Evolutionary conservation across 2,113 vertebrate genomes (phyloP).

Genomic region (Pterocles burchelli): DNA sequence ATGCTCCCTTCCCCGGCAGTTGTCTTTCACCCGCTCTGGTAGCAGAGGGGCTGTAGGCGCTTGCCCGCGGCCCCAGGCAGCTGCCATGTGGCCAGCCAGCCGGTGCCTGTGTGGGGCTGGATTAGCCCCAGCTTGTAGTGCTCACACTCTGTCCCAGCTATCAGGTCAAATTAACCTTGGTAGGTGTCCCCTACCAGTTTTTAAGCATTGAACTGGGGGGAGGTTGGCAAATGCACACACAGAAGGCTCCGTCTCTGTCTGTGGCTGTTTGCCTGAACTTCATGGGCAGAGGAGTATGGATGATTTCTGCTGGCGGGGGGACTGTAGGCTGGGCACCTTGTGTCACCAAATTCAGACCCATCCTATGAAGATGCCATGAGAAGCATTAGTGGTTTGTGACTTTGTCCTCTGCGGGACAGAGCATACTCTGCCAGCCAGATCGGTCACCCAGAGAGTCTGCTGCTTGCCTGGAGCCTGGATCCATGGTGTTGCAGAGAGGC

Average conservation of each 20-base stretch:
- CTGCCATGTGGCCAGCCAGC: slow-evolving; percentile 44
- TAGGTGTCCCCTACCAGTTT: slow-evolving; percentile 3
- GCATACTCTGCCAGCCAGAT: neutral
- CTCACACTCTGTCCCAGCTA: neutral
- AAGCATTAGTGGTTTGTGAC: neutral
- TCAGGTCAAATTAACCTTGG: slow-evolving; percentile 63
- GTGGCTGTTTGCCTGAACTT: slow-evolving; percentile 1
- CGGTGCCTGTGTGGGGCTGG: neutral
- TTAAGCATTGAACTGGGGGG: neutral
- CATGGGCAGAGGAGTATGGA: neutral
- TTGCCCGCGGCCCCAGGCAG: slow-evolving; percentile 19
- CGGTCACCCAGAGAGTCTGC: neutral
- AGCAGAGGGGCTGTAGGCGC: neutral
- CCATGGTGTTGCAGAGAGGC: neutral
- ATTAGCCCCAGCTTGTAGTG: slow-evolving; percentile 12
- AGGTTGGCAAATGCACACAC: slow-evolving; percentile 12
- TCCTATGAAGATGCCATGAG: neutral
- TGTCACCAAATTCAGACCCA: neutral
- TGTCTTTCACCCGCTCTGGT: neutral
- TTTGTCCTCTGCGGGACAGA: neutral
- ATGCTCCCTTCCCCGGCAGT: neutral
- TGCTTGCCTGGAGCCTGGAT: neutral
- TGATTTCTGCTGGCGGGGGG: neutral
- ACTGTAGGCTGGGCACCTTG: neutral
- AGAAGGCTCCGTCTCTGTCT: neutral